Evolutionary conservation across 2,888 invertebrate genomes (phyloP).

Genomic region (Ernsta delagoae): DNA sequence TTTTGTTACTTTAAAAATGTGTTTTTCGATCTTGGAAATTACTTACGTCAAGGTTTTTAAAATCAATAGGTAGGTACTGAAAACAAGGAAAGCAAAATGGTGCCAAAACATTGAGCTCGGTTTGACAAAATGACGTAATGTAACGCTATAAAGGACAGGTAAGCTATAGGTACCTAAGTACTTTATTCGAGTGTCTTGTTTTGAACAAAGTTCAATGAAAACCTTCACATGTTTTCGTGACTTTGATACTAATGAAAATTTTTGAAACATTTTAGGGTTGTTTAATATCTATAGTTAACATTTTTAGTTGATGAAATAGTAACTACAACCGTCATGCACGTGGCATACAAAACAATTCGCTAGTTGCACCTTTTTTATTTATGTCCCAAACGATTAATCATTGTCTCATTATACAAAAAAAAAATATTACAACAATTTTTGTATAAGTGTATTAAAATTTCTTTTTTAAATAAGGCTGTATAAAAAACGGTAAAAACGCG

Average conservation of each 20-base stretch:
- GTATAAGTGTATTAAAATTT: too few relatives aligned
- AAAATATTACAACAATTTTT: too few relatives aligned
- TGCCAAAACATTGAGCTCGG: constrained; percentile 39
- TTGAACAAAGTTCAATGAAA: constrained; percentile 39
- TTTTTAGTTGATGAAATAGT: not conserved
- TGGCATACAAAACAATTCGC: too few relatives aligned
- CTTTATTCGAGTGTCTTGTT: constrained; percentile 5
- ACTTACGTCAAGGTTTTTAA: constrained; percentile 22
- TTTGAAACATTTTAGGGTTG: not conserved
- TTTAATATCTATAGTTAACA: too few relatives aligned
- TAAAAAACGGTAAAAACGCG: too few relatives aligned
- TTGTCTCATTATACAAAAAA: too few relatives aligned
- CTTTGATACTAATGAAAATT: constrained; percentile 47
- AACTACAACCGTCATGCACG: too few relatives aligned
- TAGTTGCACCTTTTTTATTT: too few relatives aligned
- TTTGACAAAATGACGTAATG: constrained; percentile 41
- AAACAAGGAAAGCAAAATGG: constrained; percentile 39
- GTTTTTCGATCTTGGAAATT: not conserved
- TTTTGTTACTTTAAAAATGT: not conserved
- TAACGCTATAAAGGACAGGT: constrained; percentile 31
- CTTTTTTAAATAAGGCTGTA: too few relatives aligned
- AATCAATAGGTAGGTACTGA: constrained; percentile 37
- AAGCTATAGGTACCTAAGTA: not conserved
- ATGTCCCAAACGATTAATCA: too few relatives aligned
- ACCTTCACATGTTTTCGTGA: constrained; percentile 67